Percentiles rank a stretch among this genome's conserved stretches.
phyloP scores from a whole-genome alignment of 2,113 vertebrate genomes.

The Solenodon paradoxus region DNA sequence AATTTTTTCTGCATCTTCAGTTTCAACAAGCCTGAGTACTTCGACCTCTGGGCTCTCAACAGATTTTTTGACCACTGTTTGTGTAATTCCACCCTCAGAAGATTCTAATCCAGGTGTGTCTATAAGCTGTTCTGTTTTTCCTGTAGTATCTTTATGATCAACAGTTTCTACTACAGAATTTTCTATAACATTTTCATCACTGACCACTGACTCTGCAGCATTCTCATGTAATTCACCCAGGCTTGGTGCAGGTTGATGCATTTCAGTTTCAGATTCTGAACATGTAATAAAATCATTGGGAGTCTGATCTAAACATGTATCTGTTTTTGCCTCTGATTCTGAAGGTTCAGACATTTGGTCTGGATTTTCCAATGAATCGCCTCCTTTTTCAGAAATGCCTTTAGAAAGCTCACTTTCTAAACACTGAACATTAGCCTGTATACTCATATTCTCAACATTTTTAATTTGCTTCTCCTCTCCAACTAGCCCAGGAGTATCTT shows the following conservation, averaged over 20 bases:
- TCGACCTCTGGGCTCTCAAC: background rate
- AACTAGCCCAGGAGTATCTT: slow-evolving; percentile 48
- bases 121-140: slow-evolving; percentile 47
- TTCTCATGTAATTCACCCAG: slow-evolving; percentile 49
- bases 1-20: slow-evolving; percentile 54
- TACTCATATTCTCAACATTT: background rate
- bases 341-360: slow-evolving; percentile 15
- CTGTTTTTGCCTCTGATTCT: slow-evolving; percentile 41
- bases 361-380: slow-evolving; percentile 45
- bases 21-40: slow-evolving; percentile 51
- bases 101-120: slow-evolving; percentile 35
- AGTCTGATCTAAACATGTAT: background rate
- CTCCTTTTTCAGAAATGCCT: slow-evolving; percentile 55
- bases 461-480: slow-evolving; percentile 43
- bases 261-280: slow-evolving; percentile 38
- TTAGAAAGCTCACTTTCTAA: slow-evolving; percentile 27
- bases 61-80: background rate
- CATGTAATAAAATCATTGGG: background rate
- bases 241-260: slow-evolving; percentile 11
- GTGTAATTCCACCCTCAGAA: background rate
- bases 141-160: slow-evolving; percentile 60
- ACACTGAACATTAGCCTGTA: background rate
- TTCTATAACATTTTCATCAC: slow-evolving; percentile 32
- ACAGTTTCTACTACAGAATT: slow-evolving; percentile 28
- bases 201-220: background rate